Conservation (phyloP, 2,113 vertebrate species). For the Stigmatopora nigra region DNA sequence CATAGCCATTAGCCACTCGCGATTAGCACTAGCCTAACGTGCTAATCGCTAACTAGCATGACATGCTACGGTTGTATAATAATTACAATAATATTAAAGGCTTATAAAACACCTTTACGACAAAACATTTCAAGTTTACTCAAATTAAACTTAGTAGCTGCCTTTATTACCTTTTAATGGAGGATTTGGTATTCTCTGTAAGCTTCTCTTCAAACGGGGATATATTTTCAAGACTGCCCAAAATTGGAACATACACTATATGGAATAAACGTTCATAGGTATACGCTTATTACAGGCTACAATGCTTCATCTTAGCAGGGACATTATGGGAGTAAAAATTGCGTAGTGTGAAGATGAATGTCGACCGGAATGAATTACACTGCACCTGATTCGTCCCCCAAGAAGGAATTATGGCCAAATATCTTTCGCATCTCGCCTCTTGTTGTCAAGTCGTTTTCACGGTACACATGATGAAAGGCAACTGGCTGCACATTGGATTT, state of each 20-base stretch:
- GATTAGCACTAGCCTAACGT: no score
- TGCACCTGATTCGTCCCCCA: constrained; percentile 4
- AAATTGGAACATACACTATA: constrained; percentile 4
- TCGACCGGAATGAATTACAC: constrained; percentile 38
- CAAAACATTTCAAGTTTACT: no score
- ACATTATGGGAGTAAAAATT: constrained; percentile 33
- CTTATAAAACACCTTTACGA: no score
- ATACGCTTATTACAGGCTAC: constrained; percentile 26
- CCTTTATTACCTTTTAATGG: no score
- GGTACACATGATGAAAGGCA: constrained; percentile 11
- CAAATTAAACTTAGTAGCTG: no score
- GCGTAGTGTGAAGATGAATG: constrained; percentile 46
- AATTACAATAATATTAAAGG: no score
- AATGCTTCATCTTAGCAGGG: constrained; percentile 45
- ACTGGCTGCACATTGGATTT: constrained; percentile 20
- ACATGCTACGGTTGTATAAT: no score
- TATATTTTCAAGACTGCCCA: neutral
- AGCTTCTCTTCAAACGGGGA: neutral
- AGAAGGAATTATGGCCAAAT: constrained; percentile 1
- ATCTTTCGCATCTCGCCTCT: neutral
- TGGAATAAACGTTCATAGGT: constrained; percentile 22
- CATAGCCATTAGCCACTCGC: no score
- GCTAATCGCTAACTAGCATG: no score
- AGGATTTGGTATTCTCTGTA: neutral
- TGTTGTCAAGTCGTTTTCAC: constrained; percentile 12